Conservation (phyloP, 2,797 vertebrate species). For the Enteromius treurensis region DNA sequence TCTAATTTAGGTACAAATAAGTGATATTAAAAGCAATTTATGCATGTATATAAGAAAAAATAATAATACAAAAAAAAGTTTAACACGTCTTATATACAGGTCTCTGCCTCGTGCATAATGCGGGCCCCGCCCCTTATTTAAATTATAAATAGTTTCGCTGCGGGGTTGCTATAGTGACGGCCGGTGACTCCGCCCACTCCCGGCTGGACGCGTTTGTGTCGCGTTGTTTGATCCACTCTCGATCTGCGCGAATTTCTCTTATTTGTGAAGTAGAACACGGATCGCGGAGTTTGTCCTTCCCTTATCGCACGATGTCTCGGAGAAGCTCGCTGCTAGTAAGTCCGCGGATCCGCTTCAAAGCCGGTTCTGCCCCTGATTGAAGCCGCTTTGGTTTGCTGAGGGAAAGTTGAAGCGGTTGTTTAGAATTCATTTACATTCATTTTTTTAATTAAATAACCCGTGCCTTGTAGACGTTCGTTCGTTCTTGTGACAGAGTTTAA, state of each 20-base stretch:
- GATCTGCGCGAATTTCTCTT: not conserved
- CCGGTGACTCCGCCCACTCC: slow-evolving; percentile 44
- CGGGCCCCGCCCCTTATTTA: slow-evolving; percentile 48
- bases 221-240: slow-evolving; percentile 68
- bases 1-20: not conserved
- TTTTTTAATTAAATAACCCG: not conserved
- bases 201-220: slow-evolving; percentile 51
- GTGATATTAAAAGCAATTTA: not conserved
- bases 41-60: not conserved
- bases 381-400: not conserved
- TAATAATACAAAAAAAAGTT: not conserved
- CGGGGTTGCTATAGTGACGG: slow-evolving; percentile 60
- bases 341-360: not conserved
- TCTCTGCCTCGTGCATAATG: not conserved
- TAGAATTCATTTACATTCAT: not conserved
- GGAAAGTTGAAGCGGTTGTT: not conserved
- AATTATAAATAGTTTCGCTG: slow-evolving; percentile 45
- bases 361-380: not conserved
- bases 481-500: not conserved
- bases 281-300: not conserved
- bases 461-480: not conserved
- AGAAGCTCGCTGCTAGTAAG: slow-evolving; percentile 71
- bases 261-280: not conserved
- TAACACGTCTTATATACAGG: not conserved
- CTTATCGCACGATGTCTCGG: slow-evolving; percentile 69